These are phyloP conservation scores for Calonectris borealis DNA, from an alignment of 2,113 vertebrate genomes.

Conservation along the genomic window DNA sequence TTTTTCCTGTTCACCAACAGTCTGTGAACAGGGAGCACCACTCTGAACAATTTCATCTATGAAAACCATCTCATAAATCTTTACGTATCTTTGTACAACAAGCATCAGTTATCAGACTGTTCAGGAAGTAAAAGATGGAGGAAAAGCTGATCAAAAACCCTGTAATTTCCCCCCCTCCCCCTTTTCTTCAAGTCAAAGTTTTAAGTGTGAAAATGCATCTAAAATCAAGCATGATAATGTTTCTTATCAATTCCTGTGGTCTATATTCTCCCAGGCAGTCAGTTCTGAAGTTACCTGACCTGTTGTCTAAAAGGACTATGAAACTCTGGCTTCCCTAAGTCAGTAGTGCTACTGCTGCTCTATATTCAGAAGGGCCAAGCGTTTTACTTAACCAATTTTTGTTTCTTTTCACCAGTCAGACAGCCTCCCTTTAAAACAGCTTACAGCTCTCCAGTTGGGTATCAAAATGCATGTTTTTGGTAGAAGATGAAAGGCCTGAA, in stretches of 20 bases:
- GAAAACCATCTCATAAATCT: neutral
- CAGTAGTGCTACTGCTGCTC: neutral
- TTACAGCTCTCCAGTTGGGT: neutral
- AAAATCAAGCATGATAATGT: neutral
- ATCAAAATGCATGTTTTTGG: neutral
- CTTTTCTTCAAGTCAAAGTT: neutral
- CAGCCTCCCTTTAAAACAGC: neutral
- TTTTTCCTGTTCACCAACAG: neutral
- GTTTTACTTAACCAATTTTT: neutral
- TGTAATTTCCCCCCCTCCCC: rapidly evolving
- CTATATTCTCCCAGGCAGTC: neutral
- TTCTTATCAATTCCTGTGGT: neutral
- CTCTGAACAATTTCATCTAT: neutral
- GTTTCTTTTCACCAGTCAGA: neutral
- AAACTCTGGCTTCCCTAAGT: neutral
- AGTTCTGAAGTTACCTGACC: neutral
- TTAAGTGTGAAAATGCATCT: neutral
- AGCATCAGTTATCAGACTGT: neutral
- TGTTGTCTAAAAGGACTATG: neutral
- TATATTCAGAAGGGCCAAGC: neutral
- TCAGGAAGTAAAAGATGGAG: neutral
- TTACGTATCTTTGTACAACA: neutral
- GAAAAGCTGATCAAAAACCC: rapidly evolving
- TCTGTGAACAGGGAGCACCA: neutral
- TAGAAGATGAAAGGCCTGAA: neutral